Base-by-base conservation (phyloP, 1,140 invertebrate species). In the Gonatopus flavifemur region DNA sequence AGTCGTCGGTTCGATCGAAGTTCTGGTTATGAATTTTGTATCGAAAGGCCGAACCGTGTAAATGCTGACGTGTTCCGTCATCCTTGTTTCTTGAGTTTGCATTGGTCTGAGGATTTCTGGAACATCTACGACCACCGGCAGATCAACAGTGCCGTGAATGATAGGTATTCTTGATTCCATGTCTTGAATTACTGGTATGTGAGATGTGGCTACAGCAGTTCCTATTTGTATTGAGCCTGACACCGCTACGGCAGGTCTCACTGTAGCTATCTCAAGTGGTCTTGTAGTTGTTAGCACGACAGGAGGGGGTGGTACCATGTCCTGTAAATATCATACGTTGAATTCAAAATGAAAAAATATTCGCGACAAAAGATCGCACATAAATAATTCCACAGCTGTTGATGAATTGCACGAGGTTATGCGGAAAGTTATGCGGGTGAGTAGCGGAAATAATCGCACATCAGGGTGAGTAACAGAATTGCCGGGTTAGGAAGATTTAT, bases 161-260 rank as follows among this genome's bases (percentile, higher is more conserved):
- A 77, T 77, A 3, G 76, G 74, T 25, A 77, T 77, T 39, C 74
- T 77, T 0, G 75, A 75, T 50, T 78, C 75, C 0, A 75, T 62
- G 32, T 77, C 72, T 16, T 77, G 73, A 10, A 75, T 62, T 1
- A 76, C 70, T 20, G 75, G 72, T 40, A 75, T 71, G 44, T 75
- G 73, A 10, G 75, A 77, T 9, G 69, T 77, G 16, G 73, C 69
- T 2, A 76, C 67, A 3, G 73, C 73, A n/a, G 76, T 75, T 0
- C 67, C 75, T 50, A 77, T 78, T 51, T 77, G 74, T 32, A 77
- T 77, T 0, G 75, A 77, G 19, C 73, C 73, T 4, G 74, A 72
- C n/a, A 76, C 66, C 1, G 66, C 66, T 4, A 76, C 60, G 10
- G 66, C 57, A 48, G 70, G 70, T 49, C 69, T 64, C 4, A 71